These are phyloP conservation scores for Pemphigus obesinymphae DNA, from an alignment of 1,140 invertebrate species.

Conservation along the genomic window DNA sequence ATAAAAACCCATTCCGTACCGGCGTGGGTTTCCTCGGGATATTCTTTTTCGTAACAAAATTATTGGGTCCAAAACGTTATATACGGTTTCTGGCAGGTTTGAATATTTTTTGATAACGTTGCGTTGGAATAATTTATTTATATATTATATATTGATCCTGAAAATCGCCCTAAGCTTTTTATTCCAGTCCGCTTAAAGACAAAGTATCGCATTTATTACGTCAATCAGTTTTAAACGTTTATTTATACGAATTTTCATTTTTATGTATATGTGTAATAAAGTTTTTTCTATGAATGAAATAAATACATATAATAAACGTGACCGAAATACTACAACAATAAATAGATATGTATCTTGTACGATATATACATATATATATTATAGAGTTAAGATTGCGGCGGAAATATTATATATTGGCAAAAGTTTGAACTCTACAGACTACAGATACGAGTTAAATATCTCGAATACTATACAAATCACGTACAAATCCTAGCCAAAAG, in stretches of 20 bases:
- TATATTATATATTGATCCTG: neutral
- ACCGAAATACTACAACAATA: no score
- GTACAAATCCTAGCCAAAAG: no score
- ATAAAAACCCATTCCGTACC: neutral
- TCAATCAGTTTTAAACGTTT: neutral
- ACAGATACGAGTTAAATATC: no score
- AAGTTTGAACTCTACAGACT: no score
- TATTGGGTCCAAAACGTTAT: conserved; percentile 9
- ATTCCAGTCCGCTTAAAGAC: neutral
- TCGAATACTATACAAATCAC: no score
- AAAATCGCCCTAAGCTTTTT: conserved; percentile 1
- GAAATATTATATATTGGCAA: no score
- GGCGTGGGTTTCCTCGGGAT: conserved; percentile 31
- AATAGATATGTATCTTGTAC: no score
- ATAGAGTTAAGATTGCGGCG: no score
- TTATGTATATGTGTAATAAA: no score
- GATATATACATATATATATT: no score
- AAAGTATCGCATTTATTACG: conserved; percentile 18
- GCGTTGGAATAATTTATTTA: conserved; percentile 14
- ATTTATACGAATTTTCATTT: neutral
- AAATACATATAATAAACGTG: neutral
- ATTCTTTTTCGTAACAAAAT: conserved; percentile 21
- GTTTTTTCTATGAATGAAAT: neutral
- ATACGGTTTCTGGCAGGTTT: neutral
- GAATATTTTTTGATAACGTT: conserved; percentile 5